Conservation (phyloP, 2,888 invertebrate species). For the Agrotis ipsilon region DNA sequence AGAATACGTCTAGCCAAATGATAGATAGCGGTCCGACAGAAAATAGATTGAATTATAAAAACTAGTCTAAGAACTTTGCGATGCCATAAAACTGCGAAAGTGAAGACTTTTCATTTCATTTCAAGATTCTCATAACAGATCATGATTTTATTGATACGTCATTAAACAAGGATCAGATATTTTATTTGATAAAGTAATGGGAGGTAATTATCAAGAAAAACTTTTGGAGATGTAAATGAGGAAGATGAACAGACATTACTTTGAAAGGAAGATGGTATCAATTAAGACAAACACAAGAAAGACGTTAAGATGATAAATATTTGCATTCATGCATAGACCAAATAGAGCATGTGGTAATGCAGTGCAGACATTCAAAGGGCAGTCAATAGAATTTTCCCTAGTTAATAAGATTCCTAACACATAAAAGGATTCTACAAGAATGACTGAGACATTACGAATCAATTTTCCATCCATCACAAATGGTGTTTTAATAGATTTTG, state of each 20-base stretch:
- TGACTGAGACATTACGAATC: conserved; percentile 35
- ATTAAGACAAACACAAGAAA: conserved; percentile 22
- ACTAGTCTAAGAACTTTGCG: conserved; percentile 34
- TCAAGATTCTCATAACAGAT: conserved; percentile 23
- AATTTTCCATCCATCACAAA: conserved; percentile 49
- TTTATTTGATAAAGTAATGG: conserved; percentile 3
- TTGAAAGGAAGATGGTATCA: neutral
- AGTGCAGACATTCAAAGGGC: conserved; percentile 21
- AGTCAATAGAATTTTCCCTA: conserved; percentile 34
- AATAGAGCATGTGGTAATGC: conserved; percentile 17
- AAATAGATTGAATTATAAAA: conserved; percentile 41
- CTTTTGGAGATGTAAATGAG: neutral
- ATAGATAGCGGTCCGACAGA: conserved; percentile 33
- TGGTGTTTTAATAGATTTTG: conserved; percentile 55
- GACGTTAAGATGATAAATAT: conserved; percentile 31
- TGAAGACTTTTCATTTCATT: conserved; percentile 26
- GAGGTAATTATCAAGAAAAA: conserved; percentile 7
- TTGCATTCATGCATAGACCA: conserved; percentile 27
- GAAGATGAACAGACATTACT: conserved; percentile 28
- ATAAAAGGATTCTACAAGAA: conserved; percentile 34
- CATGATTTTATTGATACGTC: conserved; percentile 19
- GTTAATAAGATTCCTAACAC: conserved; percentile 21
- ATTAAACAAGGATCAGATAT: conserved; percentile 14
- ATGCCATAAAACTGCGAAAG: conserved; percentile 25
- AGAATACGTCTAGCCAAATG: conserved; percentile 31